phyloP scores from a whole-genome alignment of 2,797 vertebrate species.

The Chaenodraco wilsoni region DNA sequence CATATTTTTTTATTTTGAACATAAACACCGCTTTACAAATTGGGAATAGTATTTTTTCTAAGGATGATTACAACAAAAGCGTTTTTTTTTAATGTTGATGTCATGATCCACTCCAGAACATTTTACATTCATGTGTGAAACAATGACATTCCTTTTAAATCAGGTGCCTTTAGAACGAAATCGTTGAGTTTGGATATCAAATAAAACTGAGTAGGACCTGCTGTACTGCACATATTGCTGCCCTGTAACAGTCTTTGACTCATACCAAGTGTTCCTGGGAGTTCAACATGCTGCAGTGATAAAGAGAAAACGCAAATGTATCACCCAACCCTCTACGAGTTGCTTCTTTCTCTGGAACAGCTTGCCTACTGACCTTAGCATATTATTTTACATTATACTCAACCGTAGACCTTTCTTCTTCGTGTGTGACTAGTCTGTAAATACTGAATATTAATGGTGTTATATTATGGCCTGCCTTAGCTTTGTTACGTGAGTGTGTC shows the following conservation, averaged over 20 bases:
- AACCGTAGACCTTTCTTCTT: conserved; percentile 22
- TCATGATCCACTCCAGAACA: background rate
- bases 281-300: background rate
- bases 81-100: background rate
- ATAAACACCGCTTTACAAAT: background rate
- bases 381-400: conserved; percentile 17
- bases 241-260: conserved; percentile 3
- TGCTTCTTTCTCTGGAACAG: background rate
- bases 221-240: background rate
- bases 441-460: conserved; percentile 26
- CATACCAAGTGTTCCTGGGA: background rate
- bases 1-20: background rate
- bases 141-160: background rate
- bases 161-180: background rate
- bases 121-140: background rate
- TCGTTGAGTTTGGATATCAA: background rate
- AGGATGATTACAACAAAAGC: background rate
- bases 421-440: conserved; percentile 10
- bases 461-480: conserved; percentile 6
- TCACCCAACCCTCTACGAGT: too few species aligned
- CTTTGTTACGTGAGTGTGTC: background rate
- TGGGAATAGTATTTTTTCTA: background rate
- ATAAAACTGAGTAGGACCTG: background rate
- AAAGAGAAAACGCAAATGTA: background rate
- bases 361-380: conserved; percentile 22